Conservation (phyloP, 2,113 vertebrate genomes). For the Vulpes ferrilata region DNA sequence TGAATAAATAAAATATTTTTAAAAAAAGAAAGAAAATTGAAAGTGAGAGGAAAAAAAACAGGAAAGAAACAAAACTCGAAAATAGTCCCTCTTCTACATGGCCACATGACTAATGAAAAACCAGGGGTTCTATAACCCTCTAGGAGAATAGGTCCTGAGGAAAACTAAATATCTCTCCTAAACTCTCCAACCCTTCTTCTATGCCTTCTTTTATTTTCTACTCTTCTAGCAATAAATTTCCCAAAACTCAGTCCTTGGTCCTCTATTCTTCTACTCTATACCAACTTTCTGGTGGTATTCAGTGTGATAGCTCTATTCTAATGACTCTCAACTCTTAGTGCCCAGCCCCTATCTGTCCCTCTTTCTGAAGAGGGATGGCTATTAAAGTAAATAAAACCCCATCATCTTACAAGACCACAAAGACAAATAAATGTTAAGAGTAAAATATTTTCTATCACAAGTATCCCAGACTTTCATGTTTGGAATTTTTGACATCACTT, state of each 20-base stretch:
- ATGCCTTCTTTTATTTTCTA: background rate
- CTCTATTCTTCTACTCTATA: background rate
- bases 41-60: background rate
- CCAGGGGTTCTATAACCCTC: background rate
- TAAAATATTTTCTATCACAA: conserved; percentile 43
- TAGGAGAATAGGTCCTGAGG: background rate
- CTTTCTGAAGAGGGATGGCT: background rate
- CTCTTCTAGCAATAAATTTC: background rate
- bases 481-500: conserved; percentile 12
- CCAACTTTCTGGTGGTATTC: background rate
- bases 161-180: background rate
- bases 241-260: conserved; percentile 6
- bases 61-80: background rate
- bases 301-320: background rate
- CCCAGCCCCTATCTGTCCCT: background rate
- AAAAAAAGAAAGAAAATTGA: background rate
- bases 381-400: background rate
- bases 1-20: background rate
- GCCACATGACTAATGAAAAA: background rate
- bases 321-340: background rate
- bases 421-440: conserved; percentile 21
- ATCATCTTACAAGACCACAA: conserved; percentile 13
- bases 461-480: background rate
- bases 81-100: conserved; percentile 17
- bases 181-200: background rate